Percentiles rank a stretch among this genome's conserved stretches.
Evolutionary conservation across 1,140 invertebrate species (phyloP).

Genomic region (Meloidogyne exigua): DNA sequence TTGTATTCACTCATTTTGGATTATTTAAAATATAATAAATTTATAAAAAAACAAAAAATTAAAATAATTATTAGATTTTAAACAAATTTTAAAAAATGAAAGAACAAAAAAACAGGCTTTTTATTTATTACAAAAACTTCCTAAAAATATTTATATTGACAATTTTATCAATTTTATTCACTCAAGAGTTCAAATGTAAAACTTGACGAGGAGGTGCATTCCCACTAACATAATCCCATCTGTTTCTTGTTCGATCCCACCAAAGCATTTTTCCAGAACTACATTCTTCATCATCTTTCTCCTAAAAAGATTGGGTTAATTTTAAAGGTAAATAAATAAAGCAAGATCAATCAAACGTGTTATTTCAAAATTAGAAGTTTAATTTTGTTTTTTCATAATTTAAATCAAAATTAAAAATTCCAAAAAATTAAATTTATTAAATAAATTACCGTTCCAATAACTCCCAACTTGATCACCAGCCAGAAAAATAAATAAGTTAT

Average conservation of each 20-base stretch:
- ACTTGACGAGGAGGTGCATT: constrained; percentile 37
- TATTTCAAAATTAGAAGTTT: too few species aligned
- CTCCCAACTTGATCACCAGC: constrained; percentile 49
- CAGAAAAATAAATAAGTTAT: constrained; percentile 47
- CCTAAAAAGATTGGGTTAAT: constrained; percentile 42
- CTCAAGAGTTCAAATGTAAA: constrained; percentile 2
- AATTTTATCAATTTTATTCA: too few species aligned
- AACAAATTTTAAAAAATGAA: not conserved
- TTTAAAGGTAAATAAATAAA: not conserved
- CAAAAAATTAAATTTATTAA: too few species aligned
- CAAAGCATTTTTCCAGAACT: constrained; percentile 56
- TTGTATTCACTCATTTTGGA: constrained; percentile 10
- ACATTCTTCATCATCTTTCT: constrained; percentile 50
- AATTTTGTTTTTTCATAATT: too few species aligned
- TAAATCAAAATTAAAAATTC: too few species aligned
- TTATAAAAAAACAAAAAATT: not conserved
- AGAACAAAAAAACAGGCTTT: not conserved
- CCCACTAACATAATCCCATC: constrained; percentile 44
- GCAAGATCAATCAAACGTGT: not conserved
- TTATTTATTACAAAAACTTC: not conserved
- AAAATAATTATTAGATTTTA: not conserved
- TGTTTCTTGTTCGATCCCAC: constrained; percentile 58
- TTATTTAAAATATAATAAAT: not conserved
- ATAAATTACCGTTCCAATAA: constrained; percentile 35
- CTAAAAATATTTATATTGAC: not conserved